A percentile compares a stretch with the other conserved stretches of the same genome.
Conservation (phyloP, 2,113 vertebrate genomes). For the Sialia sialis region DNA sequence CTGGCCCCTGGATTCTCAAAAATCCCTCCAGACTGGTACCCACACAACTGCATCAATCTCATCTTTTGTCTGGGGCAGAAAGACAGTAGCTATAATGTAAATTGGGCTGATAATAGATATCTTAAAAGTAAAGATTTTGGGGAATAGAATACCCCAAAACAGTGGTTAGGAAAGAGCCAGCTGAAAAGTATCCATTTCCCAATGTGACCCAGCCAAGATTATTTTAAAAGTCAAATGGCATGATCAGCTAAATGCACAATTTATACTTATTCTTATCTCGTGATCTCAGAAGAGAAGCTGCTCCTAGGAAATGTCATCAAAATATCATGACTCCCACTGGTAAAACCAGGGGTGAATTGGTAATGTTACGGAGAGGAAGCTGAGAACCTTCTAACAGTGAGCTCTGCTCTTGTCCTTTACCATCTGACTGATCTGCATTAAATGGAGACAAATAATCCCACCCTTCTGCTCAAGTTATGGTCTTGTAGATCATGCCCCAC, state of each 20-base stretch:
- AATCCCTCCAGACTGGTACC: not conserved
- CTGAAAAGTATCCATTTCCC: not conserved
- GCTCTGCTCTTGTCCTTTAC: not conserved
- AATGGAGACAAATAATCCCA: not conserved
- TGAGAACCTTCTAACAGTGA: not conserved
- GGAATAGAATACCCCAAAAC: not conserved
- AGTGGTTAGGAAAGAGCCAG: not conserved
- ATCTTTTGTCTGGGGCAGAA: not conserved
- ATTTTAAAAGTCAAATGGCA: conserved; percentile 23
- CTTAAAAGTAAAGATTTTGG: not conserved
- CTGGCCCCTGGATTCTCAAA: not conserved
- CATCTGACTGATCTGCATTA: not conserved
- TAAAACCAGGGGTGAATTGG: not conserved
- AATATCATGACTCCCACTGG: conserved; percentile 48
- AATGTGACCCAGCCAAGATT: not conserved
- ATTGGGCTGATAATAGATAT: not conserved
- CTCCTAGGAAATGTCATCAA: conserved; percentile 44
- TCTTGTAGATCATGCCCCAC: not conserved
- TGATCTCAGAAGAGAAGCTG: conserved; percentile 24
- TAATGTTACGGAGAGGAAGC: not conserved
- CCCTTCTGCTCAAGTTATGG: not conserved
- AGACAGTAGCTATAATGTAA: not conserved
- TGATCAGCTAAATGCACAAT: conserved; percentile 14
- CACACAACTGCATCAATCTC: not conserved
- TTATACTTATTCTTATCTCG: conserved; percentile 14